Percentiles rank a stretch among this genome's conserved stretches.
phyloP scores from a whole-genome alignment of 2,113 vertebrate genomes.

The Caranx melampygus region DNA sequence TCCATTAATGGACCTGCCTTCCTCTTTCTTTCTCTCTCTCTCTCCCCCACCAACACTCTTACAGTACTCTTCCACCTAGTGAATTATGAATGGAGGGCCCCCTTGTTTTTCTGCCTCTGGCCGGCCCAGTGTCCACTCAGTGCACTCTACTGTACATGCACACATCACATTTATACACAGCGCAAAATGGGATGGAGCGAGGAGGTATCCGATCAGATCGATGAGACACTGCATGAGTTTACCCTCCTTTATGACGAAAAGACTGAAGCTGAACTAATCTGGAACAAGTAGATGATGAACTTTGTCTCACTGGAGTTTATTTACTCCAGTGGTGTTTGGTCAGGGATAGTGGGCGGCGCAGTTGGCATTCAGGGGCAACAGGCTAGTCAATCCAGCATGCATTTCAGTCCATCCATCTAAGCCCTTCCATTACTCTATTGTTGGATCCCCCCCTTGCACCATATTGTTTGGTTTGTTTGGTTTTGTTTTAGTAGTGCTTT shows the following conservation, averaged over 20 bases:
- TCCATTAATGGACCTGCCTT: slow-evolving; percentile 69
- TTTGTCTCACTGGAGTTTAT: too few relatives aligned
- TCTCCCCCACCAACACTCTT: slow-evolving; percentile 60
- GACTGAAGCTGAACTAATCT: background rate
- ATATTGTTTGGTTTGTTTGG: too few relatives aligned
- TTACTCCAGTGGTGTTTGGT: too few relatives aligned
- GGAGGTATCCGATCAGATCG: slow-evolving; percentile 35
- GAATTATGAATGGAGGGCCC: slow-evolving; percentile 84
- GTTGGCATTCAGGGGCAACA: too few relatives aligned
- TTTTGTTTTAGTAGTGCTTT: too few relatives aligned
- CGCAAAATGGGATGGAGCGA: slow-evolving; percentile 32
- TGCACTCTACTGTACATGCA: slow-evolving; percentile 75
- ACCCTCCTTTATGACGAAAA: background rate
- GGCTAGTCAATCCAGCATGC: too few relatives aligned
- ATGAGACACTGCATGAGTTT: background rate
- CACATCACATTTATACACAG: slow-evolving; percentile 61
- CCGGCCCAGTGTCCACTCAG: slow-evolving; percentile 77
- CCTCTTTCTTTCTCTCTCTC: slow-evolving; percentile 23
- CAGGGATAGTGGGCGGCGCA: too few relatives aligned
- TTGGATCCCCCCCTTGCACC: too few relatives aligned
- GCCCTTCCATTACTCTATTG: too few relatives aligned
- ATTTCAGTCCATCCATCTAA: too few relatives aligned
- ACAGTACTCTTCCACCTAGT: slow-evolving; percentile 76
- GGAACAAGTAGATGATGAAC: too few relatives aligned
- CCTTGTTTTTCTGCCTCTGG: slow-evolving; percentile 76